Percentiles rank a stretch among this genome's conserved stretches.
These are phyloP conservation scores for Lymantria monacha DNA, from an alignment of 2,888 invertebrate genomes.

Conservation along the genomic window DNA sequence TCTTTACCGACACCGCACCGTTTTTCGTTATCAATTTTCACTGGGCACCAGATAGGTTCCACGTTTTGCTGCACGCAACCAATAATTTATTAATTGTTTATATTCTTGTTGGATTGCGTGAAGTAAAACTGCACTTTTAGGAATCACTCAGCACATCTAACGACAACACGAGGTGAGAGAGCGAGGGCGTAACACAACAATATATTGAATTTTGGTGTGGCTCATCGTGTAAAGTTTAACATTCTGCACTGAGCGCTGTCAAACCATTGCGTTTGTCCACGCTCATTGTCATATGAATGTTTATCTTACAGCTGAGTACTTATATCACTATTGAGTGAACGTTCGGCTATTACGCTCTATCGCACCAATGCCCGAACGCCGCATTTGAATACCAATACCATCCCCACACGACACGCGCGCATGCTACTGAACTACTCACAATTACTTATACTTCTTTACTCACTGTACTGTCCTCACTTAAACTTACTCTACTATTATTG, in stretches of 20 bases:
- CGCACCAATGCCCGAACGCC: conserved; percentile 79
- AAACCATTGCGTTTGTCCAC: conserved; percentile 13
- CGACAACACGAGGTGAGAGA: conserved; percentile 81
- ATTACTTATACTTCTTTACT: conserved; percentile 78
- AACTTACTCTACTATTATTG: conserved; percentile 68
- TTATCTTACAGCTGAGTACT: conserved; percentile 3
- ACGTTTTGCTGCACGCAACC: conserved; percentile 57
- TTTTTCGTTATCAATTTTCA: conserved; percentile 77
- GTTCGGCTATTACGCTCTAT: conserved; percentile 49
- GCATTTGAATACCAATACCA: conserved; percentile 89
- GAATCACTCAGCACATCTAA: conserved; percentile 78
- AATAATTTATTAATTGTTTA: conserved; percentile 2
- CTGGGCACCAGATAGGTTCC: conserved; percentile 78
- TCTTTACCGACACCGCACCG: conserved; percentile 79
- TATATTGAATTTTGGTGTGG: conserved; percentile 30
- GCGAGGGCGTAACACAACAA: conserved; percentile 69
- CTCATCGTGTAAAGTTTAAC: conserved; percentile 4
- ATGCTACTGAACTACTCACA: conserved; percentile 77
- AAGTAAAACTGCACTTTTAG: conserved; percentile 71
- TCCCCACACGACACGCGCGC: conserved; percentile 80
- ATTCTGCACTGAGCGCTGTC: conserved; percentile 14
- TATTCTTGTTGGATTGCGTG: conserved; percentile 44
- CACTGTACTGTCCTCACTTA: conserved; percentile 71
- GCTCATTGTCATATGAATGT: conserved; percentile 8
- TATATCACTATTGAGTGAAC: conserved; percentile 22